Conservation (phyloP, 92 coral and sea anemone genomes). For the Phenganax subtilis region DNA sequence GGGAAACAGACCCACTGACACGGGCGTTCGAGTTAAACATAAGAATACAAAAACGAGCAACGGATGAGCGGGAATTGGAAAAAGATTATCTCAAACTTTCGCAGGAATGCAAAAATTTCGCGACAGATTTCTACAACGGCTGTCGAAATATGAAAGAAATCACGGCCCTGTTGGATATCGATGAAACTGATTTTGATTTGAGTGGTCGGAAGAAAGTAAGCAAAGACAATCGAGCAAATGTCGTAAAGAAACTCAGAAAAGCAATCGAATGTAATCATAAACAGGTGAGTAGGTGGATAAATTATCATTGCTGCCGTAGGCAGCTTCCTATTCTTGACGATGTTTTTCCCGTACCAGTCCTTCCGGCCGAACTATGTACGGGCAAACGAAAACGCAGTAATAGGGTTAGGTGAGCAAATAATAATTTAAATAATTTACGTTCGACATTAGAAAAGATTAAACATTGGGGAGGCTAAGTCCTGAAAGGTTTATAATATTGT, state of each 20-base stretch:
- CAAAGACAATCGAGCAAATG: constrained; percentile 4
- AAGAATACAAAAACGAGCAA: constrained; percentile 61
- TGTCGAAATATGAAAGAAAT: constrained; percentile 80
- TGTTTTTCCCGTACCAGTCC: too few species aligned
- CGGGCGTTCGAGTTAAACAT: constrained; percentile 76
- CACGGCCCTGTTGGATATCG: constrained; percentile 38
- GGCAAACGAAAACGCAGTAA: too few species aligned
- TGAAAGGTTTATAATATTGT: too few species aligned
- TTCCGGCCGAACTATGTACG: too few species aligned
- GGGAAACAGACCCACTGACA: constrained; percentile 63
- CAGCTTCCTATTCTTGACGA: too few species aligned
- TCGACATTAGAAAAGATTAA: too few species aligned
- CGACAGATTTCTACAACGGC: constrained; percentile 63
- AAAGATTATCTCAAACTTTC: constrained; percentile 70
- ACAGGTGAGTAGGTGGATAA: too few species aligned
- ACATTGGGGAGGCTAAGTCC: too few species aligned
- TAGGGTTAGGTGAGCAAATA: too few species aligned
- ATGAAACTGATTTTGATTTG: neutral
- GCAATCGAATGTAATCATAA: constrained; percentile 29
- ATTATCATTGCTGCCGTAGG: too few species aligned
- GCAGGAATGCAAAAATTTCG: constrained; percentile 72
- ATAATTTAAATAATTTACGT: too few species aligned
- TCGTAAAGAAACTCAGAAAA: constrained; percentile 19
- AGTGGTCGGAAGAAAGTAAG: neutral
- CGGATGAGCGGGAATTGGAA: constrained; percentile 66